Evolutionary conservation across 2,797 vertebrate genomes (phyloP).

Genomic region (Tokudaia tokunoshimensis): DNA sequence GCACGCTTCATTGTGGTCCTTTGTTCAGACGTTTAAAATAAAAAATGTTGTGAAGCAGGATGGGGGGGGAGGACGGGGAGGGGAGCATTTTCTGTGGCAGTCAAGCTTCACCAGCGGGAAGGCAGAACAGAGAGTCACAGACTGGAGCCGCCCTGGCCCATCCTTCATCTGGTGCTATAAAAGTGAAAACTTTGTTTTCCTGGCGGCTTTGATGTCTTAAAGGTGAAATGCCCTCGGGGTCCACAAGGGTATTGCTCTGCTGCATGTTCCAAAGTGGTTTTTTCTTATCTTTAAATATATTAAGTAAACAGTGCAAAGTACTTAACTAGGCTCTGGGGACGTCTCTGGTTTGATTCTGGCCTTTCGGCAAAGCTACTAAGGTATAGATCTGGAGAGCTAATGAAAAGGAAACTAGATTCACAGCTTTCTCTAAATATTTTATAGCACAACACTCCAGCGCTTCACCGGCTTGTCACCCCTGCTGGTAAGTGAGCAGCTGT

Average conservation of each 20-base stretch:
- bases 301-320: constrained; percentile 76
- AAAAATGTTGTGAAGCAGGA: neutral
- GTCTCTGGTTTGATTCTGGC: constrained; percentile 58
- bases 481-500: neutral
- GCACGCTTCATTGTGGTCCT: constrained; percentile 7
- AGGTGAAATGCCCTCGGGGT: constrained; percentile 76
- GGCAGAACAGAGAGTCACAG: constrained; percentile 52
- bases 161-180: constrained; percentile 52
- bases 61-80: neutral
- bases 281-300: constrained; percentile 78
- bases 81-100: neutral
- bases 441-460: neutral
- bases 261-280: constrained; percentile 51
- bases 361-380: constrained; percentile 74
- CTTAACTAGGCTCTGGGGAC: constrained; percentile 70
- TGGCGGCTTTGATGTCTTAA: constrained; percentile 47
- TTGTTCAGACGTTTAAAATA: constrained; percentile 23
- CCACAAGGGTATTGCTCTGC: constrained; percentile 69
- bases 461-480: constrained; percentile 43
- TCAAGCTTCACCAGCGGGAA: neutral
- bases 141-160: constrained; percentile 25
- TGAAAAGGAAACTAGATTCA: constrained; percentile 75
- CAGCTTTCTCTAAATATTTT: constrained; percentile 77
- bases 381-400: constrained; percentile 65
- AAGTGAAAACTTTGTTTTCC: constrained; percentile 72